Evolutionary conservation across 2,888 invertebrate genomes (phyloP).

Genomic region (Chrysolina americana): DNA sequence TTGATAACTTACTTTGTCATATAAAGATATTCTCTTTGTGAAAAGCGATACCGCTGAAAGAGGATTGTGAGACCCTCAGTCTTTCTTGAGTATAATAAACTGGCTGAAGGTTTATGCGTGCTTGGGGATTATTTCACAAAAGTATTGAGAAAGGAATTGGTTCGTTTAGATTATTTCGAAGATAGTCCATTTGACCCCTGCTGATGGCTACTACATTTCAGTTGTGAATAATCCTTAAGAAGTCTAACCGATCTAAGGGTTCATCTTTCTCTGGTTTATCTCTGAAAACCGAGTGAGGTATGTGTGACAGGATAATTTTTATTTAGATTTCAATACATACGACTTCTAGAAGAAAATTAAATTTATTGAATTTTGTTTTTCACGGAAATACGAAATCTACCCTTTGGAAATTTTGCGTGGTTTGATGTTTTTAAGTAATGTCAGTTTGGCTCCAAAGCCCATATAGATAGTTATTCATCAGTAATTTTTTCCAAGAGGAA

Average conservation of each 20-base stretch:
- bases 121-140: constrained; percentile 9
- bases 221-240: no score
- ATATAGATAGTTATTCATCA: no score
- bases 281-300: not conserved
- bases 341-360: no score
- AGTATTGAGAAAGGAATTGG: not conserved
- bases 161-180: not conserved
- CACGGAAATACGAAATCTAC: no score
- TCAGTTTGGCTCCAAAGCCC: no score
- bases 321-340: no score
- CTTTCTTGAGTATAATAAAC: constrained; percentile 7
- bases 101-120: not conserved
- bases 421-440: no score
- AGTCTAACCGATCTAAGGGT: no score
- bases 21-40: constrained; percentile 22
- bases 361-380: no score
- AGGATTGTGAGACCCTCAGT: constrained; percentile 25
- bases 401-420: no score
- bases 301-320: no score
- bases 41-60: constrained; percentile 25
- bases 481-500: no score
- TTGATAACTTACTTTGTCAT: constrained; percentile 27
- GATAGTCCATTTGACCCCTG: not conserved
- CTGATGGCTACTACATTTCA: not conserved
- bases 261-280: not conserved